phyloP scores from a whole-genome alignment of 2,113 vertebrate genomes.

The Platichthys flesus region DNA sequence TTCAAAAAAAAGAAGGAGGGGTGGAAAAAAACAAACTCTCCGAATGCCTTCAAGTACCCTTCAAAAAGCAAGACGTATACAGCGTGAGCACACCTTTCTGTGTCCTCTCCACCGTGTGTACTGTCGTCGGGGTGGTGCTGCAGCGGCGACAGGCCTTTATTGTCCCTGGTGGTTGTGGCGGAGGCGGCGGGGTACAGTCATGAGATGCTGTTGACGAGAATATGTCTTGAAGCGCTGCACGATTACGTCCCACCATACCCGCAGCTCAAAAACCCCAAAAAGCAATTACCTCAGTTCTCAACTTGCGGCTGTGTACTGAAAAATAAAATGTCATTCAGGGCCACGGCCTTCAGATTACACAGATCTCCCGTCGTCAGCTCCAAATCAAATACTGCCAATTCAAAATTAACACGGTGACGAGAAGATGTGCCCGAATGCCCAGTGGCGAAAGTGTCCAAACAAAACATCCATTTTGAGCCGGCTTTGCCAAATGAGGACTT shows the following conservation, averaged over 20 bases:
- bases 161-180: conserved; percentile 2
- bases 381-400: conserved; percentile 71
- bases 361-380: conserved; percentile 63
- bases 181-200: conserved; percentile 24
- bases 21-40: conserved; percentile 75
- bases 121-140: conserved; percentile 18
- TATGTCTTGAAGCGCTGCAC: conserved; percentile 6
- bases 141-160: conserved; percentile 5
- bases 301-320: conserved; percentile 16
- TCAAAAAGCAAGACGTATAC: conserved; percentile 68
- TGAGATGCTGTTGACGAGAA: conserved; percentile 28
- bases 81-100: conserved; percentile 68
- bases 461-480: conserved; percentile 68
- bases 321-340: conserved; percentile 46
- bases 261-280: conserved; percentile 3
- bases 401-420: conserved; percentile 43
- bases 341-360: conserved; percentile 62
- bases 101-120: conserved; percentile 35
- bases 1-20: conserved; percentile 55
- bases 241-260: not conserved
- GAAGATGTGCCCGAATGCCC: conserved; percentile 57
- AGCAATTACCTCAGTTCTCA: conserved; percentile 25
- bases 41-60: conserved; percentile 78
- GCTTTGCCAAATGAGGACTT: conserved; percentile 56
- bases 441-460: conserved; percentile 51